These are phyloP conservation scores for Eulemur mongoz DNA, from an alignment of 2,797 vertebrate species.

Conservation along the genomic window DNA sequence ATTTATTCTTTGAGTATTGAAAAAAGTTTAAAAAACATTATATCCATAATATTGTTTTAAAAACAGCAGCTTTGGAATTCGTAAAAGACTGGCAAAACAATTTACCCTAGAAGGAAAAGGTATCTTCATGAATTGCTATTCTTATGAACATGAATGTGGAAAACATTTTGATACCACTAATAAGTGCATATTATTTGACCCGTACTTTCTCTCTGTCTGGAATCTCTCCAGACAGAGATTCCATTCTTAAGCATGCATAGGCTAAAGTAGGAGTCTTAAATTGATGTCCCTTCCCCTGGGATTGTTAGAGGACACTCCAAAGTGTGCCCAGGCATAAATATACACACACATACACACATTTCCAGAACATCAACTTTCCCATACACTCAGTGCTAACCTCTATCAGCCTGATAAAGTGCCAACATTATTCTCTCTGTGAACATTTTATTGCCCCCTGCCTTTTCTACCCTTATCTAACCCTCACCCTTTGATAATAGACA, in stretches of 20 bases:
- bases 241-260: not conserved
- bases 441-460: rapidly evolving
- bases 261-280: not conserved
- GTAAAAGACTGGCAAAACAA: not conserved
- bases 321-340: not conserved
- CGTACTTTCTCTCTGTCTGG: not conserved
- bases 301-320: not conserved
- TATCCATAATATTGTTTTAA: not conserved
- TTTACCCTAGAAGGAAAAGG: not conserved
- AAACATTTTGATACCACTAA: not conserved
- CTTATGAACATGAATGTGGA: not conserved
- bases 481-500: not conserved
- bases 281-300: rapidly evolving
- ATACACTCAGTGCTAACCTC: not conserved
- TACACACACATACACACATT: not conserved
- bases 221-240: not conserved
- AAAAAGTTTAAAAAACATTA: not conserved
- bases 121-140: not conserved
- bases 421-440: not conserved
- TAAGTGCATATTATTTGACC: not conserved
- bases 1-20: not conserved
- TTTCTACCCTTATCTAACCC: no score
- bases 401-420: not conserved
- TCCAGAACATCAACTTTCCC: not conserved
- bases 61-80: not conserved